phyloP scores from a whole-genome alignment of 2,113 vertebrate genomes.

The Ailuropoda melanoleuca region DNA sequence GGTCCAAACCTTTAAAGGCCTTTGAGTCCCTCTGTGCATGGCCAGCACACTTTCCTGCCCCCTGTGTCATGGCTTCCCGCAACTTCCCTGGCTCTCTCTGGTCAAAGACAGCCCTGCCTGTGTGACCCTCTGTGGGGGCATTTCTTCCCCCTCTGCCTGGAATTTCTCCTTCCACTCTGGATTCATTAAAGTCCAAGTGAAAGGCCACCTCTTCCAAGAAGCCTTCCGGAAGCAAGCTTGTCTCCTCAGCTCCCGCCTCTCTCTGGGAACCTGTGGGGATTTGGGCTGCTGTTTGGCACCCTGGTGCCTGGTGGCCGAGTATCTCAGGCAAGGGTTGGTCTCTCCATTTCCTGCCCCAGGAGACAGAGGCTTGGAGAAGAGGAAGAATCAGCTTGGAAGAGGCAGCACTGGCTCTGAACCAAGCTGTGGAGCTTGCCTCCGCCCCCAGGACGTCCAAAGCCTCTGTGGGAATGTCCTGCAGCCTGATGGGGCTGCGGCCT shows the following conservation, averaged over 20 bases:
- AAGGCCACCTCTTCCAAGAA: background rate
- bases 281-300: background rate
- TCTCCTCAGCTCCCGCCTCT: background rate
- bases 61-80: background rate
- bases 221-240: background rate
- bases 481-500: background rate
- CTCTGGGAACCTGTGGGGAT: background rate
- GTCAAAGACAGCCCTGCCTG: fast-evolving
- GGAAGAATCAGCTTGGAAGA: background rate
- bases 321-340: background rate
- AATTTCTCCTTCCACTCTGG: background rate
- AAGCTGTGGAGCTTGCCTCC: background rate
- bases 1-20: background rate
- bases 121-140: background rate
- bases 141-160: background rate
- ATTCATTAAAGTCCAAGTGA: background rate
- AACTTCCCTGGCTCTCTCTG: background rate
- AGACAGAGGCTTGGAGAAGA: background rate
- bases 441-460: background rate
- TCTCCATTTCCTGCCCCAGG: background rate
- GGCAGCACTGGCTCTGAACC: background rate
- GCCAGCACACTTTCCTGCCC: background rate
- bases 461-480: background rate
- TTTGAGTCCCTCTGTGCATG: background rate
- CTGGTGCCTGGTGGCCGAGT: background rate